Conservation (phyloP, 2,797 vertebrate genomes). For the Muscicapa comitata region DNA sequence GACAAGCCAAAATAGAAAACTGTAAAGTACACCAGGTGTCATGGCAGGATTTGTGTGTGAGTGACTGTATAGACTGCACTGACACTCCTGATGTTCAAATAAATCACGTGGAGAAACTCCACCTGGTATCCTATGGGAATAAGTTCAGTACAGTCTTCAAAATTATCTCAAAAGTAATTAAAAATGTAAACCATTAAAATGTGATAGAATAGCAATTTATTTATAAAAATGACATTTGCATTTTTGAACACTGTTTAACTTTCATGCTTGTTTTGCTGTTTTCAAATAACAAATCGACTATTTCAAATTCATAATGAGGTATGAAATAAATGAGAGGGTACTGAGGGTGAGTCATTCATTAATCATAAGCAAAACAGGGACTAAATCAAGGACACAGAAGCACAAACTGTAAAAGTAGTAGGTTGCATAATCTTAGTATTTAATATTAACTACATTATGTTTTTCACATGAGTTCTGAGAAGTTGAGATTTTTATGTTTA, state of each 20-base stretch:
- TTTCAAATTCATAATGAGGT: conserved; percentile 81
- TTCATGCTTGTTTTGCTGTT: conserved; percentile 50
- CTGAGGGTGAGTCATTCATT: conserved; percentile 80
- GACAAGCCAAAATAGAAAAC: neutral
- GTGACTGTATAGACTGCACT: neutral
- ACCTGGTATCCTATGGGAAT: neutral
- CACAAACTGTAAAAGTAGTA: conserved; percentile 46
- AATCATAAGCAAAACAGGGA: conserved; percentile 77
- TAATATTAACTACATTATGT: conserved; percentile 77
- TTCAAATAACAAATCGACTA: conserved; percentile 49
- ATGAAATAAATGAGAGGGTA: conserved; percentile 80
- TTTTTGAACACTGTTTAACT: neutral
- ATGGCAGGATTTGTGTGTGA: neutral
- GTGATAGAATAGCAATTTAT: neutral
- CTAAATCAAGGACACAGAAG: conserved; percentile 56
- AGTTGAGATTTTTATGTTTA: neutral
- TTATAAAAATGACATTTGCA: neutral
- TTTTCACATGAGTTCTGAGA: conserved; percentile 65
- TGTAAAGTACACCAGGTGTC: neutral
- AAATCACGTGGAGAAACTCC: neutral
- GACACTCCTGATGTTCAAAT: neutral
- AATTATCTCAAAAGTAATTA: neutral
- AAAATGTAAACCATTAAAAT: neutral
- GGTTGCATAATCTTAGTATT: conserved; percentile 72
- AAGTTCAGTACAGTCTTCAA: neutral